Conservation (phyloP, 2,113 vertebrate species). For the Empidonax traillii region DNA sequence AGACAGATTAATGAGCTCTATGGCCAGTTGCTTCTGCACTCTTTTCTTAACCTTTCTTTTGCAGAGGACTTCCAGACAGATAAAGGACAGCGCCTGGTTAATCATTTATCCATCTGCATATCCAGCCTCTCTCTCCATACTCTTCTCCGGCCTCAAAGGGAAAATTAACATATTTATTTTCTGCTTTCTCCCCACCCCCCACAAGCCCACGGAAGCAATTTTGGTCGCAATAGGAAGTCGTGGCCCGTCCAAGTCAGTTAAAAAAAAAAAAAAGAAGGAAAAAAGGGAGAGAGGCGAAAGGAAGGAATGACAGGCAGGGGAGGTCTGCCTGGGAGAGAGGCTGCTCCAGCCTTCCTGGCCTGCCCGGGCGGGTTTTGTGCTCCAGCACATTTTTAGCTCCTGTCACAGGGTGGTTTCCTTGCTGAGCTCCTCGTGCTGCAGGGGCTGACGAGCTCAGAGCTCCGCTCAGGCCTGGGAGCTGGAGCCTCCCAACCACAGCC, state of each 20-base stretch:
- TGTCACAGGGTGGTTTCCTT: neutral
- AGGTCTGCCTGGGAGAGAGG: neutral
- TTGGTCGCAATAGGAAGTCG: neutral
- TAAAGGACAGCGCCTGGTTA: conserved; percentile 50
- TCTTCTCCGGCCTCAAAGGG: conserved; percentile 20
- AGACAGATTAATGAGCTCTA: conserved; percentile 51
- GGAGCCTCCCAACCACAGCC: neutral
- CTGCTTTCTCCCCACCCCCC: neutral
- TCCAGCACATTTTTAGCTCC: neutral
- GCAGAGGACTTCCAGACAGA: conserved; percentile 42
- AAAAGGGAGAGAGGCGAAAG: neutral
- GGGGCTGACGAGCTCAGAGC: neutral
- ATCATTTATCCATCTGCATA: conserved; percentile 57
- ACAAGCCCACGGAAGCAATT: conserved; percentile 19
- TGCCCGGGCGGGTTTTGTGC: neutral
- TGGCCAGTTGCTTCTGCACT: conserved; percentile 40
- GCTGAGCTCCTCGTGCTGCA: neutral
- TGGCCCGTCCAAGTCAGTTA: neutral
- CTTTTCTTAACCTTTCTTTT: conserved; percentile 57
- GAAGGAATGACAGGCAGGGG: neutral
- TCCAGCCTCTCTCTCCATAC: conserved; percentile 2
- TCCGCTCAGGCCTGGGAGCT: neutral
- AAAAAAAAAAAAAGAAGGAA: neutral
- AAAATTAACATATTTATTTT: conserved; percentile 46
- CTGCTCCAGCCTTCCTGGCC: neutral